A percentile compares a stretch with the other conserved stretches of the same genome.
Evolutionary conservation across 1,140 invertebrate species (phyloP).

Genomic region (Brevipalpus yothersi): DNA sequence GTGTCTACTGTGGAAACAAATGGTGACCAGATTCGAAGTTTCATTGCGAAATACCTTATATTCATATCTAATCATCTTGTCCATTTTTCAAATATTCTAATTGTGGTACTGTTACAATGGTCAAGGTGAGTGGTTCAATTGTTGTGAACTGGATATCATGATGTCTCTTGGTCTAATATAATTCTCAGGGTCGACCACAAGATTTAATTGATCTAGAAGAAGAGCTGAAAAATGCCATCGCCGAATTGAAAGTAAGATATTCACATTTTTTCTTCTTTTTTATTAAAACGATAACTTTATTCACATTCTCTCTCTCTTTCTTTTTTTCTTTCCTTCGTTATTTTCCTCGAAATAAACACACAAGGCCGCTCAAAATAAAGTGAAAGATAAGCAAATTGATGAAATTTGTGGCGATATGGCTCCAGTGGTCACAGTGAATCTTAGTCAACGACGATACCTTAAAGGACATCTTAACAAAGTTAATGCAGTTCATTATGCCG

Average conservation of each 20-base stretch:
- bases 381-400: neutral
- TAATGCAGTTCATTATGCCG: constrained; percentile 97
- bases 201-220: neutral
- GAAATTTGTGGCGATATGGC: neutral
- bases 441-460: neutral
- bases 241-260: neutral
- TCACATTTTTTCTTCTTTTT: neutral
- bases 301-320: neutral
- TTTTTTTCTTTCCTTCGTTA: neutral
- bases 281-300: neutral
- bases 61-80: too few species aligned
- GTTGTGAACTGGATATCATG: too few species aligned
- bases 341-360: neutral
- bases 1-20: too few species aligned
- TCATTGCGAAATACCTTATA: too few species aligned
- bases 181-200: neutral
- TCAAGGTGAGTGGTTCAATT: too few species aligned
- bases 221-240: neutral
- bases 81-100: too few species aligned
- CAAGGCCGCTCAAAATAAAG: neutral
- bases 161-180: too few species aligned
- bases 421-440: neutral
- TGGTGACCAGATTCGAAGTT: too few species aligned
- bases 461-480: constrained; percentile 87
- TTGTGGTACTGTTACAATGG: too few species aligned